Base-by-base conservation (phyloP, 2,888 invertebrate species). In the Oscheius sp. region DNA sequence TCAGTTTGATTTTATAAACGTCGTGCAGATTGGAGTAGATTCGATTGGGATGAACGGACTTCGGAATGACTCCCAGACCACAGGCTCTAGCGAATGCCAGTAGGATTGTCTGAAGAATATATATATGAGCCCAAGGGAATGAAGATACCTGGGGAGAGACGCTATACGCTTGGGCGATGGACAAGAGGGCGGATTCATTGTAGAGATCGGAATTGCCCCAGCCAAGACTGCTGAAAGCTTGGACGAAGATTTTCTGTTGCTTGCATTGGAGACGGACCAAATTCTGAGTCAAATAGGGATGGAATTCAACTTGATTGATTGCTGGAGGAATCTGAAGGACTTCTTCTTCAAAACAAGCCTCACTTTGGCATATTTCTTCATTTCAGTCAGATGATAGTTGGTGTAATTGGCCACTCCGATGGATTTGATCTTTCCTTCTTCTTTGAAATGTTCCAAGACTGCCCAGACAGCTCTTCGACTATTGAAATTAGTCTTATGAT, bases 351-450 rank as follows among this genome's bases (percentile, higher is more conserved):
- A 23, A 17, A 25, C 12, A 12, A 50, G 50, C 12, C 25, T 17
- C n/a, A 65, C 46, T 65, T 79, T 76, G 4, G 78, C 77, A 29
- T 83, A 79, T 15, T 73, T 70, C 23, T 88, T 74, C 48, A 93
- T 86, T 74, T 92, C 91, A 61, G 90, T 87, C 17, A 93, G 86
- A 87, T 93, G 93, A 46, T 88, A 87, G 0, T 91, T 87, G 1
- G 90, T 91, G 82, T 91, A 93, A 87, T 93, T 93, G 0, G 93
- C 92, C 0, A 93, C 93, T 0, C 93, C 93, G 77, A 93, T 91
- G 2, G 91, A 90, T 81, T 89, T 88, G 17, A 91, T 72, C 81
- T 42, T 86, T 20, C 92, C 31, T 4, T 52, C n/a, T 27, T 82
- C 81, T 50, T 91, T 89, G 0, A 87, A 79, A 68, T 91, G 88